phyloP scores from a whole-genome alignment of 2,113 vertebrate species.

The Sprattus sprattus region DNA sequence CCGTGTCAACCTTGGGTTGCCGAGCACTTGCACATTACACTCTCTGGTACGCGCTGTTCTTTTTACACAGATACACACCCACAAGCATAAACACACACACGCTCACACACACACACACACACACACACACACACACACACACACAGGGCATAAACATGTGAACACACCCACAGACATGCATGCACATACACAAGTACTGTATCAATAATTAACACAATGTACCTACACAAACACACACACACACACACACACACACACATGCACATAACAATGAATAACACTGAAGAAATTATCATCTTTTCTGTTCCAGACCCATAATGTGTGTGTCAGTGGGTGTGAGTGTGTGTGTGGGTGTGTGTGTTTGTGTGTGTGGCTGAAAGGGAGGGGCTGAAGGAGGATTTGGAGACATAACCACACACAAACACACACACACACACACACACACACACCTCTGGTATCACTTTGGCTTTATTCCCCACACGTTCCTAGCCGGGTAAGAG shows the following conservation, averaged over 20 bases:
- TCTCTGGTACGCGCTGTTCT: no score
- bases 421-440: slow-evolving; percentile 37
- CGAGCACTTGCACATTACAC: slow-evolving; percentile 34
- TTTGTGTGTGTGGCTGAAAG: no score
- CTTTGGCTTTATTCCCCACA: slow-evolving; percentile 44
- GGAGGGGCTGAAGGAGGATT: no score
- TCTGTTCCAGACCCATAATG: no score
- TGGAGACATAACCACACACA: neutral
- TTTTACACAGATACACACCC: slow-evolving; percentile 3
- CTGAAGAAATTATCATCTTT: no score
- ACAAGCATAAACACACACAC: slow-evolving; percentile 13
- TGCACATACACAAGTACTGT: neutral
- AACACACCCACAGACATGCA: slow-evolving; percentile 17
- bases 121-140: neutral
- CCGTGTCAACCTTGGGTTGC: slow-evolving; percentile 24
- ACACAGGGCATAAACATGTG: neutral
- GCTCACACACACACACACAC: slow-evolving; percentile 10
- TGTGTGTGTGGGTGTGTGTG: no score
- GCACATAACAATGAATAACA: no score
- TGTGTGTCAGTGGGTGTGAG: no score
- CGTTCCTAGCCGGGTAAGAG: slow-evolving; percentile 54
- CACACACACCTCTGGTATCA: slow-evolving; percentile 25
- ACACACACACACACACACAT: slow-evolving; percentile 7
- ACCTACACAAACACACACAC: slow-evolving; percentile 51
- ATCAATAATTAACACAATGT: slow-evolving; percentile 45